phyloP scores from a whole-genome alignment of 2,888 invertebrate genomes.

The Tipula confusa region DNA sequence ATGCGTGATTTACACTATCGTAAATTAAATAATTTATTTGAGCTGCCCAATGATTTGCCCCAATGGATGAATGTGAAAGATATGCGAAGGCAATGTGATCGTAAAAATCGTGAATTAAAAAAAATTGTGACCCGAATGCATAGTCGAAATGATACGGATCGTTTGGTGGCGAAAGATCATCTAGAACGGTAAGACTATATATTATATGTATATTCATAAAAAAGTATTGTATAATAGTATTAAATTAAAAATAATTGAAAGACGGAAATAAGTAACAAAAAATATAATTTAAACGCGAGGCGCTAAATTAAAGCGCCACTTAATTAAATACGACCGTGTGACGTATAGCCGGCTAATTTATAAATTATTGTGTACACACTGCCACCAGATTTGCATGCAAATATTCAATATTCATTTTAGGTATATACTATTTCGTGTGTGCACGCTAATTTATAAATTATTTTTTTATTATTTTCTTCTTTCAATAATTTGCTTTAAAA shows the following conservation, averaged over 20 bases:
- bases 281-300: background rate
- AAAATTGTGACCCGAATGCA: conserved; percentile 33
- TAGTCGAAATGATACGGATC: conserved; percentile 34
- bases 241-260: conserved; percentile 5
- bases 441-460: background rate
- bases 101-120: conserved; percentile 35
- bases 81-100: conserved; percentile 35
- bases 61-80: conserved; percentile 35
- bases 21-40: conserved; percentile 32
- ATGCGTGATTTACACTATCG: conserved; percentile 35
- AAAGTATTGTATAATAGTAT: background rate
- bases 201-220: background rate
- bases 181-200: conserved; percentile 35
- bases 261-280: background rate
- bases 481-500: background rate
- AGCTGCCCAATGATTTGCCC: conserved; percentile 36
- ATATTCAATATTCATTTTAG: background rate
- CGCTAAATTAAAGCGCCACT: background rate
- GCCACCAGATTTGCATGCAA: background rate
- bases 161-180: conserved; percentile 34
- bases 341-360: background rate
- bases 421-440: too few species aligned
- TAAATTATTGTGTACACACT: background rate
- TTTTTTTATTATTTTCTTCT: background rate
- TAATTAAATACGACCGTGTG: background rate